Evolutionary conservation across 1,140 invertebrate species (phyloP).

Genomic region (Argopecten irradians): DNA sequence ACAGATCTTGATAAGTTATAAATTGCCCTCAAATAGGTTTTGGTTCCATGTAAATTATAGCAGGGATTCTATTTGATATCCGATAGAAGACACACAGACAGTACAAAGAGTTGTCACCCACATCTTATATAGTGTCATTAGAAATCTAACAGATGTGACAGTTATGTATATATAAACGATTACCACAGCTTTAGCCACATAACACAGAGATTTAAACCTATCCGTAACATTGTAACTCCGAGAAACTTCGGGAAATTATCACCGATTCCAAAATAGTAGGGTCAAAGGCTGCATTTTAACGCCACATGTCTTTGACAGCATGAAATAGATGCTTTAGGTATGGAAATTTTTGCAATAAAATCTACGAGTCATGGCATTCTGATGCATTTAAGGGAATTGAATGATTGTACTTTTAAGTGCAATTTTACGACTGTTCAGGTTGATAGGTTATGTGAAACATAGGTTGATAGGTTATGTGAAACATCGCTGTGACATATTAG

Average conservation of each 20-base stretch:
- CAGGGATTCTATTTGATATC: neutral
- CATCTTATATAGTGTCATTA: neutral
- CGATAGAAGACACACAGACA: too few species aligned
- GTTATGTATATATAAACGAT: neutral
- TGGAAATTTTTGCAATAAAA: neutral
- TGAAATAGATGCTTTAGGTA: neutral
- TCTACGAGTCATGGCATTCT: neutral
- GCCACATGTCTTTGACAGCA: neutral
- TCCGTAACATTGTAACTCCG: neutral
- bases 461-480: neutral
- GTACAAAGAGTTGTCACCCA: neutral
- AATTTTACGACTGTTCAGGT: neutral
- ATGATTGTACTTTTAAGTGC: neutral
- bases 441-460: neutral
- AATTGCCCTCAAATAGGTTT: neutral
- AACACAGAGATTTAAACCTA: neutral
- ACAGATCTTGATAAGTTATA: neutral
- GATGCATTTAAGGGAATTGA: neutral
- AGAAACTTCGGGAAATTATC: neutral
- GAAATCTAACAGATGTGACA: neutral
- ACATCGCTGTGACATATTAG: too few species aligned
- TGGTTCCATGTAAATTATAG: neutral
- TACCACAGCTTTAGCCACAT: neutral
- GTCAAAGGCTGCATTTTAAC: neutral
- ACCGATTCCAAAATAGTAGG: neutral